phyloP scores from a whole-genome alignment of 1,140 invertebrate species.

The Mizuhopecten yessoensis region DNA sequence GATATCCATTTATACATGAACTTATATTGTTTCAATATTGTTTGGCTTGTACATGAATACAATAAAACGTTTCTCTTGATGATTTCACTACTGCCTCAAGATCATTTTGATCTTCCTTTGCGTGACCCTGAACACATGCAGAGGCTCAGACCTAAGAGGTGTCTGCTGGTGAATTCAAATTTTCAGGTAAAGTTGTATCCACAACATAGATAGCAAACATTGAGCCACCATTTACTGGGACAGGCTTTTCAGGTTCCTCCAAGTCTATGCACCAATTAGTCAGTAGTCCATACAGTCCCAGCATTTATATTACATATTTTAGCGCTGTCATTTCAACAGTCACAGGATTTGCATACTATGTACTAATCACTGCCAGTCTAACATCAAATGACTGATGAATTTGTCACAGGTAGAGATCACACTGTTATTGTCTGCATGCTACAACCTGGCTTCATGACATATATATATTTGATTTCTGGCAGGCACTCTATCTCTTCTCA shows the following conservation, averaged over 20 bases:
- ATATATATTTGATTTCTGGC: no score
- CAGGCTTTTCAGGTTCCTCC: neutral
- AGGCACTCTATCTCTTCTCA: neutral
- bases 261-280: neutral
- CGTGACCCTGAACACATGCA: neutral
- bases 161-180: neutral
- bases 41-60: neutral
- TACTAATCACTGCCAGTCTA: neutral
- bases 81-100: neutral
- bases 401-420: neutral
- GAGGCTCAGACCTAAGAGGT: neutral
- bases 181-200: neutral
- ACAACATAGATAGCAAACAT: no score
- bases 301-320: neutral
- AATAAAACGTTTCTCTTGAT: neutral
- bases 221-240: neutral
- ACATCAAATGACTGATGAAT: neutral
- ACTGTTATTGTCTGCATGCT: no score
- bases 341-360: neutral
- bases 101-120: neutral
- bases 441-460: no score
- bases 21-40: no score
- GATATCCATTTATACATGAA: neutral
- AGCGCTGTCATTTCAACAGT: neutral
- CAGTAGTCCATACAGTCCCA: neutral